Percentiles rank a stretch among this genome's conserved stretches.
These are phyloP conservation scores for Lynx canadensis DNA, from an alignment of 2,113 vertebrate genomes.

Conservation along the genomic window DNA sequence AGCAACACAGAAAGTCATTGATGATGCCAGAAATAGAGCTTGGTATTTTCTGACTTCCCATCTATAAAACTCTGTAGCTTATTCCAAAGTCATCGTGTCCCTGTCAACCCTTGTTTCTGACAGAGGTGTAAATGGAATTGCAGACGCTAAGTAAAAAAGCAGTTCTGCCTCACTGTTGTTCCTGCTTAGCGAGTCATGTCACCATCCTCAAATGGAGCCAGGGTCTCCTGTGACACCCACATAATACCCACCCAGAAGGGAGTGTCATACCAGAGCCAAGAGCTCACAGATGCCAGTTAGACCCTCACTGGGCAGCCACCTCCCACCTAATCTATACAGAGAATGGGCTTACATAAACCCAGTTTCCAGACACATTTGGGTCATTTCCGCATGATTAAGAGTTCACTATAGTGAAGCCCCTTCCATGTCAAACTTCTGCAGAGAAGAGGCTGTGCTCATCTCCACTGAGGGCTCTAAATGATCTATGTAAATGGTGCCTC, in stretches of 20 bases:
- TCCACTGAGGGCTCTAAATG: not conserved
- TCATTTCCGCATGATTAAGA: not conserved
- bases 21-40: conserved; percentile 39
- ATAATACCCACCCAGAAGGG: not conserved
- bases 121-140: conserved; percentile 50
- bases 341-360: not conserved
- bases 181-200: not conserved
- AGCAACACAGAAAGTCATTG: not conserved
- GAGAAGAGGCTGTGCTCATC: not conserved
- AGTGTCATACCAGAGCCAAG: not conserved
- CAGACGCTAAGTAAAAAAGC: not conserved
- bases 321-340: not conserved
- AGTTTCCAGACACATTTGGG: not conserved
- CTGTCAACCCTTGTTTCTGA: conserved; percentile 18
- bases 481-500: not conserved
- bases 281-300: not conserved
- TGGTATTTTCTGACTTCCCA: conserved; percentile 22
- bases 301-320: not conserved
- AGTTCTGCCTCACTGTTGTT: not conserved
- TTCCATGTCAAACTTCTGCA: not conserved
- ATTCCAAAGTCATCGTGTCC: not conserved
- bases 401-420: not conserved
- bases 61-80: not conserved
- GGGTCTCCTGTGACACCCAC: not conserved
- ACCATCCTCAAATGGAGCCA: not conserved